Percentiles rank a stretch among this genome's conserved stretches.
phyloP scores from a whole-genome alignment of 64 coral and sea anemone species.

The Stylophora pistillata region DNA sequence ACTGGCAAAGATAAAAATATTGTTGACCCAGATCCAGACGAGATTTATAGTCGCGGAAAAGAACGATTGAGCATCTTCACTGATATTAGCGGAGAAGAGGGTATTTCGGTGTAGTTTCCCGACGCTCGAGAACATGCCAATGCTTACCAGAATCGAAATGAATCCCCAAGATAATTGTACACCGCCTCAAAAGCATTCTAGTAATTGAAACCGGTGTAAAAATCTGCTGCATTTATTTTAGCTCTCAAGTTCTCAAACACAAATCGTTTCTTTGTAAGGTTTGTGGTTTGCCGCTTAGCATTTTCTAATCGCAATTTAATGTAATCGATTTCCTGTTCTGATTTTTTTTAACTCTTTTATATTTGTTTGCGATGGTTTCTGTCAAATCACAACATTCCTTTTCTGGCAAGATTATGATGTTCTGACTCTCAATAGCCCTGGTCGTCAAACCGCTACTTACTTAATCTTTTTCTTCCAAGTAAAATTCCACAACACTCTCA shows the following conservation, averaged over 20 bases:
- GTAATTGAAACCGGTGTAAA: conserved; percentile 56
- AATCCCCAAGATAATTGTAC: conserved; percentile 44
- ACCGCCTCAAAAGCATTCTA: conserved; percentile 36
- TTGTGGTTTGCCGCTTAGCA: conserved; percentile 18
- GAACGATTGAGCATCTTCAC: no score
- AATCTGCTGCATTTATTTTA: conserved; percentile 22
- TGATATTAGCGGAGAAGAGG: no score
- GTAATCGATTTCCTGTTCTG: no score
- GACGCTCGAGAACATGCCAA: conserved; percentile 56
- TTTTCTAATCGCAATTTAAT: no score
- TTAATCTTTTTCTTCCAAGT: background rate
- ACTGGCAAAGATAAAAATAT: no score
- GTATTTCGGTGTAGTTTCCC: conserved; percentile 23
- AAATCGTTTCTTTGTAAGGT: conserved; percentile 29
- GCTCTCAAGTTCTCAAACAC: conserved; percentile 2
- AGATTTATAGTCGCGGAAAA: no score
- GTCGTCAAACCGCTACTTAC: conserved; percentile 7
- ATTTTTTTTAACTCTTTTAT: no score
- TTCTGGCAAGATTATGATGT: background rate
- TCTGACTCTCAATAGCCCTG: conserved; percentile 1
- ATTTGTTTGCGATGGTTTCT: no score
- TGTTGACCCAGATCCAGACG: no score
- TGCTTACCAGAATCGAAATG: conserved; percentile 52
- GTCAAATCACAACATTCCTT: no score
- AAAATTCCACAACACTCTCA: no score